Conservation (phyloP, 2,888 invertebrate species). For the Myopa tessellatipennis region DNA sequence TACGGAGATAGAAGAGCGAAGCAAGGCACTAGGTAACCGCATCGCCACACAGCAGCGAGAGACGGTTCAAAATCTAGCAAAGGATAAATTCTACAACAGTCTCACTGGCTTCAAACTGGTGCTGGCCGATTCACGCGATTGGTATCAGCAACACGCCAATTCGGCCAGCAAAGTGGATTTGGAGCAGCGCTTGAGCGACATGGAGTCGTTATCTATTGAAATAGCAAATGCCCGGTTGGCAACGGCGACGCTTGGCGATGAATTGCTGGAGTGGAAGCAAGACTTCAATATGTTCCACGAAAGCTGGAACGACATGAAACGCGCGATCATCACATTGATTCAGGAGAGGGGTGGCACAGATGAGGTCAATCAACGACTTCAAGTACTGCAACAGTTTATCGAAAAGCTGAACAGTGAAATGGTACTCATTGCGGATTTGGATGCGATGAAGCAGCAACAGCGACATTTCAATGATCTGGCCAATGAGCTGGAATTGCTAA, state of each 20-base stretch:
- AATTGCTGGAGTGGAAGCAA: constrained; percentile 63
- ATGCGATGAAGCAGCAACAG: constrained; percentile 62
- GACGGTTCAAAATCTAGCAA: constrained; percentile 56
- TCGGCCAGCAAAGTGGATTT: constrained; percentile 61
- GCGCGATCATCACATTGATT: constrained; percentile 62
- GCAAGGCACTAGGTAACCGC: constrained; percentile 52
- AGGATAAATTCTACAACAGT: constrained; percentile 66
- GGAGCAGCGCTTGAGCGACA: constrained; percentile 65
- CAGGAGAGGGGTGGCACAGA: constrained; percentile 71
- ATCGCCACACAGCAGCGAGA: constrained; percentile 56
- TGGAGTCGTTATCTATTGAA: constrained; percentile 66
- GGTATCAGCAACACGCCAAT: constrained; percentile 67
- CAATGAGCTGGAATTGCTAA: constrained; percentile 57
- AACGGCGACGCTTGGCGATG: constrained; percentile 57
- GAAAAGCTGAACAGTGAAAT: constrained; percentile 52
- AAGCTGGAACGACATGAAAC: constrained; percentile 68
- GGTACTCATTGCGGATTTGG: constrained; percentile 59
- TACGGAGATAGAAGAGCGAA: constrained; percentile 60
- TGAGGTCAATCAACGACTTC: constrained; percentile 59
- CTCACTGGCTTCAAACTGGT: constrained; percentile 67
- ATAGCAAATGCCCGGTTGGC: constrained; percentile 61
- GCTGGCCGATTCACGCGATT: constrained; percentile 66
- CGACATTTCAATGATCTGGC: constrained; percentile 59
- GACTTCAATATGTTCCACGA: constrained; percentile 67
- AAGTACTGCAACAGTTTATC: constrained; percentile 56